phyloP scores from a whole-genome alignment of 2,797 vertebrate genomes.

The Alouatta caraya region DNA sequence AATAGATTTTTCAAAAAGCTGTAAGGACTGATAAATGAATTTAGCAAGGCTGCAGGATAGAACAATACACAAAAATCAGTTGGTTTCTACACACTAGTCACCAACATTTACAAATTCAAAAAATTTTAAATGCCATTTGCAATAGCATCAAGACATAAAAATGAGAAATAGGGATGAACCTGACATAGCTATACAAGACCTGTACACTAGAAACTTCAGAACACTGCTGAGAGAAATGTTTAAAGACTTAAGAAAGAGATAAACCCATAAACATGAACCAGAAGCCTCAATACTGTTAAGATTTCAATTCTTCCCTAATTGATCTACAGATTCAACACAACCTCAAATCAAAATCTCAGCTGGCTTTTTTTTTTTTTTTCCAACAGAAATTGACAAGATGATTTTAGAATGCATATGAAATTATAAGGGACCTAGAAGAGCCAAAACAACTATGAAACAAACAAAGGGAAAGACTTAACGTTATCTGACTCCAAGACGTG shows the following conservation, averaged over 20 bases:
- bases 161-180: neutral
- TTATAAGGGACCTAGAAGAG: neutral
- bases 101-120: neutral
- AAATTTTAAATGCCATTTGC: neutral
- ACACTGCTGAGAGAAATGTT: neutral
- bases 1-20: neutral
- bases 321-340: neutral
- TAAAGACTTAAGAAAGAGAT: neutral
- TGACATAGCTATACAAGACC: neutral
- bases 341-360: neutral
- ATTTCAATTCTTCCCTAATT: neutral
- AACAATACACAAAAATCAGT: neutral
- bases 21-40: neutral
- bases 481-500: accelerated
- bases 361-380: no score
- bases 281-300: neutral
- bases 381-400: neutral
- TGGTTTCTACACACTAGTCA: neutral
- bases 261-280: neutral
- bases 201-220: neutral
- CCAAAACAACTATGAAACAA: neutral
- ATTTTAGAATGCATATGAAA: neutral
- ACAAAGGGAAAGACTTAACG: neutral
- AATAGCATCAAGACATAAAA: neutral
- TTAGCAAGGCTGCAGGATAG: neutral